Percentiles rank a stretch among this genome's conserved stretches.
These are phyloP conservation scores for Mormoops blainvillei DNA, from an alignment of 2,113 vertebrate genomes.

Conservation along the genomic window DNA sequence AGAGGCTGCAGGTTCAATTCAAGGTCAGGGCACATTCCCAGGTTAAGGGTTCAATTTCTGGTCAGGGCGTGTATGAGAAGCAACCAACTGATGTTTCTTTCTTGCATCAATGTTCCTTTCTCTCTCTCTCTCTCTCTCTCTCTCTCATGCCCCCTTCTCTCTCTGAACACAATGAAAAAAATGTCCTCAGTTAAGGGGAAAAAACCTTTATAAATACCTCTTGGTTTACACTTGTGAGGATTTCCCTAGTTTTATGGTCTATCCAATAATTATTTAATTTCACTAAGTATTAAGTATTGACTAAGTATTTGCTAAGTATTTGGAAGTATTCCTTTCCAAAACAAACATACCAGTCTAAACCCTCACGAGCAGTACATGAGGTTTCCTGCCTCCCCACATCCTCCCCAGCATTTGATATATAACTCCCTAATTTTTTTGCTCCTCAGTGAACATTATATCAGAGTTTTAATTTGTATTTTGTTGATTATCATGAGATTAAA, in stretches of 20 bases:
- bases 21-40: too few species aligned
- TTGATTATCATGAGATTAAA: neutral
- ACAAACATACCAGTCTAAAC: neutral
- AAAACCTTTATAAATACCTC: neutral
- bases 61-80: too few species aligned
- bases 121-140: too few species aligned
- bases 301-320: too few species aligned
- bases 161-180: too few species aligned
- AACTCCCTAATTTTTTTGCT: neutral
- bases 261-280: neutral
- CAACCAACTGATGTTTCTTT: too few species aligned
- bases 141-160: too few species aligned
- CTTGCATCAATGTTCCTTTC: too few species aligned
- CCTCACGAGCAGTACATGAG: too few species aligned
- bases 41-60: too few species aligned
- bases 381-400: neutral
- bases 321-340: neutral
- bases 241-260: neutral
- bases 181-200: too few species aligned
- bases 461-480: neutral
- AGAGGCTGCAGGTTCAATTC: too few species aligned
- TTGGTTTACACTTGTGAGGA: neutral
- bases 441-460: neutral
- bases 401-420: neutral
- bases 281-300: neutral